These are phyloP conservation scores for Cottus gobio DNA, from an alignment of 2,113 vertebrate species.

Conservation along the genomic window DNA sequence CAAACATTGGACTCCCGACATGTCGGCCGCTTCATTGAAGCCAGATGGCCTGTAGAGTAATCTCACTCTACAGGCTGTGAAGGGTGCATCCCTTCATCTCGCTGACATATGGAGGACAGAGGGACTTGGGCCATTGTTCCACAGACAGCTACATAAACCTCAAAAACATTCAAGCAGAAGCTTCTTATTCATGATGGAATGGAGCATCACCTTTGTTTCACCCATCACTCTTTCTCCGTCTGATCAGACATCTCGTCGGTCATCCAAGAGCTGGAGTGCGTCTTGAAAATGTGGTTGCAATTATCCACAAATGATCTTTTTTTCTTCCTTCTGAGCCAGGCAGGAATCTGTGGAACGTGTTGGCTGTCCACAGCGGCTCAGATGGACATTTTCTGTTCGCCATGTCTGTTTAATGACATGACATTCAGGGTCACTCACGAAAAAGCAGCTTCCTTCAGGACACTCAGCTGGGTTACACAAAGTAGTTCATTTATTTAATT, in stretches of 20 bases:
- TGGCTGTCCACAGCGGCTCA: constrained; percentile 46
- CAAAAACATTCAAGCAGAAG: constrained; percentile 12
- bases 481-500: not conserved
- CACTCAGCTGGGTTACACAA: not conserved
- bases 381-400: constrained; percentile 43
- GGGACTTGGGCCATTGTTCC: not conserved
- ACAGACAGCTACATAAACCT: constrained; percentile 18
- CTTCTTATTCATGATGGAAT: not conserved
- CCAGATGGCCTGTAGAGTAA: constrained; percentile 41
- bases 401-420: constrained; percentile 40
- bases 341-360: constrained; percentile 73
- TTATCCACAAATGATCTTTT: constrained; percentile 69
- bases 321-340: constrained; percentile 37
- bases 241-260: constrained; percentile 13
- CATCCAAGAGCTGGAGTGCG: constrained; percentile 34
- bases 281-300: constrained; percentile 71
- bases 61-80: not conserved
- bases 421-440: constrained; percentile 16
- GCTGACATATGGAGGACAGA: constrained; percentile 7
- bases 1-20: constrained; percentile 14
- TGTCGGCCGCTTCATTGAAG: constrained; percentile 31
- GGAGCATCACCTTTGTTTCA: constrained; percentile 36
- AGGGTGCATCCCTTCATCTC: constrained; percentile 25
- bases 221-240: constrained; percentile 22
- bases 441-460: not conserved